Evolutionary conservation across 2,888 invertebrate species (phyloP).

Genomic region (Colletes collaris): DNA sequence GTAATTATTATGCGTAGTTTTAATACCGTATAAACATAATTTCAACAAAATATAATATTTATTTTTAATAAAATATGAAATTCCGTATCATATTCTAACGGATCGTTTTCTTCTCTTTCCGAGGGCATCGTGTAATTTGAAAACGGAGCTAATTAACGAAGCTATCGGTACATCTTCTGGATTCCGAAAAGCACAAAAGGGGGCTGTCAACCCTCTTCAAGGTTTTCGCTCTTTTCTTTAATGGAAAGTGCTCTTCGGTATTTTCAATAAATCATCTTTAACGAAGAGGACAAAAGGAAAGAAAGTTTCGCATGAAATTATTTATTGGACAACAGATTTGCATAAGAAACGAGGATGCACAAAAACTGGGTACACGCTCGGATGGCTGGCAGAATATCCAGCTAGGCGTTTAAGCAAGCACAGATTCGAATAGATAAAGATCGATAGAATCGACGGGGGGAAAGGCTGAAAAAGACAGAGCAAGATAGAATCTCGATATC

Average conservation of each 20-base stretch:
- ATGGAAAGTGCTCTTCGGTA: too few species aligned
- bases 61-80: background rate
- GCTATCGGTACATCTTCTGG: conserved; percentile 3
- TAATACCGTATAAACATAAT: too few species aligned
- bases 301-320: background rate
- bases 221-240: too few species aligned
- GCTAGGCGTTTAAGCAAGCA: conserved; percentile 7
- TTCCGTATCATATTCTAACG: background rate
- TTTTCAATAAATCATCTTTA: too few species aligned
- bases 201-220: background rate
- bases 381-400: conserved; percentile 14
- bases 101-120: background rate
- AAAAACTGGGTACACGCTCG: background rate
- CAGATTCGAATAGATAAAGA: background rate
- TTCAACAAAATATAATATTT: background rate
- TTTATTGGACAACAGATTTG: background rate
- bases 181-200: too few species aligned
- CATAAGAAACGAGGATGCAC: conserved; percentile 7
- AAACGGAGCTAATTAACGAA: conserved; percentile 26
- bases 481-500: conserved; percentile 37
- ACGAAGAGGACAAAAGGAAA: too few species aligned
- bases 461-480: conserved; percentile 6
- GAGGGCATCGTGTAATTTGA: background rate
- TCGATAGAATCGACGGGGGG: background rate
- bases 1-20: too few species aligned